These are phyloP conservation scores for Progne subis DNA, from an alignment of 2,113 vertebrate species.

Conservation along the genomic window DNA sequence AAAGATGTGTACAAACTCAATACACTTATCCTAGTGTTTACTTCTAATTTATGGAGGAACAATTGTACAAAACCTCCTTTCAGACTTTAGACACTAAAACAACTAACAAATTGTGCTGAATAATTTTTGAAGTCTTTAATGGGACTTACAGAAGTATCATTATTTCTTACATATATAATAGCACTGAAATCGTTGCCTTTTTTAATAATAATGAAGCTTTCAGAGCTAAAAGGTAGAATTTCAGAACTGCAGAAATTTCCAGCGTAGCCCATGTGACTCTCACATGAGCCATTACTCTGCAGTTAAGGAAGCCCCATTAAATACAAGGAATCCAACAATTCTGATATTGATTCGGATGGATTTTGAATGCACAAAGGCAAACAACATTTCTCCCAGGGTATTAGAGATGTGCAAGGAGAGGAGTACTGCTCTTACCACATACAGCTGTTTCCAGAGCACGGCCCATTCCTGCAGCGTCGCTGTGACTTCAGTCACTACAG, in stretches of 20 bases:
- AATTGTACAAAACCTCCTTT: neutral
- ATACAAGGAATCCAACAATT: neutral
- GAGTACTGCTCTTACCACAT: conserved; percentile 85
- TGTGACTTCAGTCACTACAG: conserved; percentile 91
- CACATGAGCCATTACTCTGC: neutral
- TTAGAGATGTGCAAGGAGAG: neutral
- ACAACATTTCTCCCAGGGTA: neutral
- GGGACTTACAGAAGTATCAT: neutral
- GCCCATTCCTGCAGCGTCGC: conserved; percentile 95
- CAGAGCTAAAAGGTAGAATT: neutral
- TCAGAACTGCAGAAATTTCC: neutral
- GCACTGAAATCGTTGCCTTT: neutral
- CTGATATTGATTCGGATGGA: neutral
- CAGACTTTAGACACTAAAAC: neutral
- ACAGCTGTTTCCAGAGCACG: conserved; percentile 94
- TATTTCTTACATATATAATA: neutral
- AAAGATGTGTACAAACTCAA: neutral
- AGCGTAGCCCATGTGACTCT: fast-evolving
- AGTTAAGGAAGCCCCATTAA: neutral
- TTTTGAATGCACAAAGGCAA: neutral
- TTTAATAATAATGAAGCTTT: neutral
- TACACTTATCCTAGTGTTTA: neutral
- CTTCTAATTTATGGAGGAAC: neutral
- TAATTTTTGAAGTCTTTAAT: neutral
- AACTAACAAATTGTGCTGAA: neutral